Evolutionary conservation across 2,888 invertebrate species (phyloP), one percentile per base, ranked within the genome.

Genomic region (Macrosoma leucophasiata): DNA sequence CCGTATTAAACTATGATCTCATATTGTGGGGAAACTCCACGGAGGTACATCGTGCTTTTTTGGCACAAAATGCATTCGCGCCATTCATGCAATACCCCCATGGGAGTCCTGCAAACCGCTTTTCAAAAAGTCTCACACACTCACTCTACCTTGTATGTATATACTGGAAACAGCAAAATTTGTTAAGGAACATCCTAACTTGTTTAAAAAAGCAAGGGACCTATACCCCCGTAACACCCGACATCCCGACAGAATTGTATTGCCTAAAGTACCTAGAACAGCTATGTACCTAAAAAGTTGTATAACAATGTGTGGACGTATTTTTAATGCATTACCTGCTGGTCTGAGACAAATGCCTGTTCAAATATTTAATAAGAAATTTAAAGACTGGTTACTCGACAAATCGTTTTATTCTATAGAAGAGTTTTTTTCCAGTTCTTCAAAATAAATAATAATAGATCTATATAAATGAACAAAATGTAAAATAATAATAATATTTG

Each of bases 1-100:
- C 35, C 14, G n/a, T 14, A 12, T 10, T 35, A n/a, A 11, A 21
- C 8, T 35, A 35, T 29, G 29, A 29, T 8, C 8, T 29, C 4
- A 3, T 35, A 12, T 9, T 29, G 4, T 35, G 35, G 35, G 29
- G 35, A 4, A 19, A 18, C 3, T 18, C 22, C 7, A 8, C 14
- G 1, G 12, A 34, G 4, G n/a, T 24, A 3, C 13, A 29, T 2
- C 12, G 34, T 14, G 28, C 19, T 2, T 34, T 34, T 13, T 2
- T 34, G 2, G 15, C 17, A 6, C 29, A 22, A 21, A 22, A 15
- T 22, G 29, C 11, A 4, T 30, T n/a, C 8, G 29, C 3, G 25
- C 30, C 7, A 19, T 34, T 6, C 15, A 10, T 19, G 24, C 24
- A 8, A 1, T 14, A 11, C 7, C 34, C 1, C 30, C 35, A 8